Evolutionary conservation across 2,797 vertebrate species (phyloP).

Genomic region (Podarcis siculus): DNA sequence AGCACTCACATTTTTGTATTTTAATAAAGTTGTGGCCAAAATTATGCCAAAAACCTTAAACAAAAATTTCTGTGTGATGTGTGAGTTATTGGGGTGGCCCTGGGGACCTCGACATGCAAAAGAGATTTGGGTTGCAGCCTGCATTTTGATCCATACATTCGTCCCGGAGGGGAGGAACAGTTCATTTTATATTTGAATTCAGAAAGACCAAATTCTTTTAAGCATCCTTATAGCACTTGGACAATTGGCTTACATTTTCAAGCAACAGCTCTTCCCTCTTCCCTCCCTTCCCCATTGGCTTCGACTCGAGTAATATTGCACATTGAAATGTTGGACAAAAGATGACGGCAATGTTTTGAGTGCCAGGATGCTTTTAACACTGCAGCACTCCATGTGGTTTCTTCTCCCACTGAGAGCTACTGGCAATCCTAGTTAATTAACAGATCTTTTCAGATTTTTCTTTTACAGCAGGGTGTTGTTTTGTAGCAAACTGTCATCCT

Average conservation of each 20-base stretch:
- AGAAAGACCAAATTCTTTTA: neutral
- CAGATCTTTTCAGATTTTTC: constrained; percentile 22
- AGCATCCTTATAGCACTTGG: neutral
- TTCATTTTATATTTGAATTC: too few relatives aligned
- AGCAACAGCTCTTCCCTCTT: neutral
- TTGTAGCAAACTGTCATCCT: constrained; percentile 11
- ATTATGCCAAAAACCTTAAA: too few relatives aligned
- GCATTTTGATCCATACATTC: too few relatives aligned
- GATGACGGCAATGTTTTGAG: neutral
- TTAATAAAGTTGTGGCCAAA: too few relatives aligned
- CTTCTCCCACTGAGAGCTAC: constrained; percentile 53
- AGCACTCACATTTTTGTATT: too few relatives aligned
- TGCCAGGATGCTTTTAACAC: constrained; percentile 47
- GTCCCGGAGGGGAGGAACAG: too few relatives aligned
- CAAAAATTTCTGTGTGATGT: too few relatives aligned
- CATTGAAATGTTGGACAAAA: neutral
- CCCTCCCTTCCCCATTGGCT: neutral
- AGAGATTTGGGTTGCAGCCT: too few relatives aligned
- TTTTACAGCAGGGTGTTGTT: constrained; percentile 42
- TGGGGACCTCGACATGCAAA: too few relatives aligned
- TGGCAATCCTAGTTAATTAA: constrained; percentile 55
- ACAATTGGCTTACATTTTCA: neutral
- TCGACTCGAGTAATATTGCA: neutral
- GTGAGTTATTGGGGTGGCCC: too few relatives aligned
- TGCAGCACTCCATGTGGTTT: constrained; percentile 25